phyloP scores from a whole-genome alignment of 2,797 vertebrate genomes.

The Syncerus caffer region DNA sequence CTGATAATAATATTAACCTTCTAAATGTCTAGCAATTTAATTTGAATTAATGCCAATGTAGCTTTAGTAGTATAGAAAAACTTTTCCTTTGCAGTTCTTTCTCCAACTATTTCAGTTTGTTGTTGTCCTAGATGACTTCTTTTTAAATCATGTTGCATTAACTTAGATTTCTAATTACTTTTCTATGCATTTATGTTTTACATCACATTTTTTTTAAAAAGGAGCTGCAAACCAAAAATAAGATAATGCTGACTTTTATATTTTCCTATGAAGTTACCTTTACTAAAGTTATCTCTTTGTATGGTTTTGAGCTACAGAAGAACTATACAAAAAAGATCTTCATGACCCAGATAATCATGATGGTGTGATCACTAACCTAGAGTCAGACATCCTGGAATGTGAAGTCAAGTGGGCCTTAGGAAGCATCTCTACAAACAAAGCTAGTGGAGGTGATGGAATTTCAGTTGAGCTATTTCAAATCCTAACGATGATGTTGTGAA shows the following conservation, averaged over 20 bases:
- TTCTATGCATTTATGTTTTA: background rate
- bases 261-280: background rate
- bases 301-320: background rate
- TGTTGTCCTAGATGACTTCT: background rate
- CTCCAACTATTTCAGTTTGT: background rate
- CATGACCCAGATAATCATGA: background rate
- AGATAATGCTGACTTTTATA: background rate
- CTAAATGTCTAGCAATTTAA: background rate
- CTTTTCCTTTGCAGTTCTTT: background rate
- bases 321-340: background rate
- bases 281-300: background rate
- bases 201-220: background rate
- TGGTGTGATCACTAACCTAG: background rate
- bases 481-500: background rate
- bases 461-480: background rate
- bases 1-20: background rate
- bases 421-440: accelerated
- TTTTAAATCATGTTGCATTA: background rate
- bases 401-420: background rate
- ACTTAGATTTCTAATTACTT: background rate
- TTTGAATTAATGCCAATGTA: background rate
- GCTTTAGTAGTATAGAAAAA: background rate
- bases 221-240: background rate
- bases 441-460: background rate
- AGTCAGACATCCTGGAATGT: background rate